These are phyloP conservation scores for Calonectris borealis DNA, from an alignment of 2,113 vertebrate genomes.

Conservation along the genomic window DNA sequence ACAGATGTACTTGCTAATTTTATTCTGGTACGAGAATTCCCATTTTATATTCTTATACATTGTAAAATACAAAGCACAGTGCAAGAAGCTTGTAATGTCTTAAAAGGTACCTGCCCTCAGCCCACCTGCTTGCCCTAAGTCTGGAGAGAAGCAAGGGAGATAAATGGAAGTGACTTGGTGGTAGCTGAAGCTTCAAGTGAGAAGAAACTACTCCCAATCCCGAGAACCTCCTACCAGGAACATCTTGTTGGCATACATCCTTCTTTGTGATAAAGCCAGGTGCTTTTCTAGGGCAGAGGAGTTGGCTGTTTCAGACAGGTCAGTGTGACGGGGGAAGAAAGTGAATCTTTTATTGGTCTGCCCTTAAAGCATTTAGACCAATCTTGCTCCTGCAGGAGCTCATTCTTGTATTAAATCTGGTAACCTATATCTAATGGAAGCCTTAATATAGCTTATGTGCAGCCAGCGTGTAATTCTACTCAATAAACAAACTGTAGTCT, in stretches of 20 bases:
- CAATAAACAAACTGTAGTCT: not conserved
- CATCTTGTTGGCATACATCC: not conserved
- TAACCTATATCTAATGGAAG: not conserved
- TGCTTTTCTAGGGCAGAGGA: not conserved
- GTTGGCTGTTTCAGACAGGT: not conserved
- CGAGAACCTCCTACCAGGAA: not conserved
- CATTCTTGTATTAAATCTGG: not conserved
- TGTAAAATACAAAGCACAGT: not conserved
- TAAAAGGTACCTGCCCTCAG: not conserved
- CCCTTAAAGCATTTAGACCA: not conserved
- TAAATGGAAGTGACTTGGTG: not conserved
- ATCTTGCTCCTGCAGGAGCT: not conserved
- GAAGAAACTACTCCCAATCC: not conserved
- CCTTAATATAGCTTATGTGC: not conserved
- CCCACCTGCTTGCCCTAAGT: not conserved
- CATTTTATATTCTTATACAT: not conserved
- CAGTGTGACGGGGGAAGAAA: not conserved
- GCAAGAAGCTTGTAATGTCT: not conserved
- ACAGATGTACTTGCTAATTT: not conserved
- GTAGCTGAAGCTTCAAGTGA: not conserved
- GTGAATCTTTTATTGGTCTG: not conserved
- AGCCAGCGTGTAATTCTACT: not conserved
- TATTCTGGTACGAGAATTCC: not conserved
- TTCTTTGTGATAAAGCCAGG: not conserved
- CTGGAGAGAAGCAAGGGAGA: not conserved